phyloP scores from a whole-genome alignment of 2,888 invertebrate species.

The Lycia hirtaria region DNA sequence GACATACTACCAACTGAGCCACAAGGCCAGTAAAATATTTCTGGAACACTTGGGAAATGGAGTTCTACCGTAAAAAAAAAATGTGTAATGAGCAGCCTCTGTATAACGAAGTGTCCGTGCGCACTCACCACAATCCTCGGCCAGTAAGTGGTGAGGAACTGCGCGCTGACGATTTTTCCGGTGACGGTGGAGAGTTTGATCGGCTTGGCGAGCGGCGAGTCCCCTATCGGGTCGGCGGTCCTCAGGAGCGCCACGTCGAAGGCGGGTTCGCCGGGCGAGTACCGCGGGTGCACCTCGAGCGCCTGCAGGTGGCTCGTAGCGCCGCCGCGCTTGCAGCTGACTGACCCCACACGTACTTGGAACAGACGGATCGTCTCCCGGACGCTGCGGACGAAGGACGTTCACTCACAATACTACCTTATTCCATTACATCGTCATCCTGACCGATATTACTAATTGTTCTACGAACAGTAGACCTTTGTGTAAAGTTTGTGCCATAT shows the following conservation, averaged over 20 bases:
- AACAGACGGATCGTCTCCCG: slow-evolving; percentile 69
- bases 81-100: no score
- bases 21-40: no score
- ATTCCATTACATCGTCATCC: no score
- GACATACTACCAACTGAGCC: no score
- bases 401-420: no score
- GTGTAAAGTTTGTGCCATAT: no score
- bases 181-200: slow-evolving; percentile 55
- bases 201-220: slow-evolving; percentile 53
- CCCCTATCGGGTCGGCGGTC: slow-evolving; percentile 50
- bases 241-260: slow-evolving; percentile 65
- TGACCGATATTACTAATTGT: no score
- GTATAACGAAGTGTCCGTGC: no score
- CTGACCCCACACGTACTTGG: slow-evolving; percentile 66
- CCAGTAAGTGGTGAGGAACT: slow-evolving; percentile 72
- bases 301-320: slow-evolving; percentile 54
- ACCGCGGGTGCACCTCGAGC: slow-evolving; percentile 65
- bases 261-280: slow-evolving; percentile 49
- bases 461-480: no score
- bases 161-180: slow-evolving; percentile 58
- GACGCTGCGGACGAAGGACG: slow-evolving; percentile 55
- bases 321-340: slow-evolving; percentile 71
- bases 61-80: no score
- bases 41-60: no score
- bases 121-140: slow-evolving; percentile 72